Evolutionary conservation across 2,888 invertebrate species (phyloP).

Genomic region (Acanthosoma haemorrhoidale): DNA sequence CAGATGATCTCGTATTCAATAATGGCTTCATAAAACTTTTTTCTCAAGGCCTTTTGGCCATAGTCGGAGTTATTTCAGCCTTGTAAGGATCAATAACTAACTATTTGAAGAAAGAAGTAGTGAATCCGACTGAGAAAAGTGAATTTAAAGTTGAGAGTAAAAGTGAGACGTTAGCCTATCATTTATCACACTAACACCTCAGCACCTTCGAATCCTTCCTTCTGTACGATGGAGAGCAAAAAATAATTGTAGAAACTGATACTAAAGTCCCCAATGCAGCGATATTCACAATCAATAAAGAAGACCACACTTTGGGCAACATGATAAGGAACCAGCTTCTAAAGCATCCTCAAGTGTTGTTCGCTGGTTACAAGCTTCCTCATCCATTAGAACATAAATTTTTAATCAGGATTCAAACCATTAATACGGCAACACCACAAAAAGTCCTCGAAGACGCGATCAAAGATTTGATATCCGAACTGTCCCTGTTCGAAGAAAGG

Average conservation of each 20-base stretch:
- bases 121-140: too few relatives aligned
- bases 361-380: constrained; percentile 94
- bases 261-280: constrained; percentile 97
- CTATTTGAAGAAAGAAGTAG: too few relatives aligned
- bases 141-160: too few relatives aligned
- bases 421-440: constrained; percentile 91
- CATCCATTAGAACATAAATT: constrained; percentile 99
- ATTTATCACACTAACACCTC: too few relatives aligned
- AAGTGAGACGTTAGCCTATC: too few relatives aligned
- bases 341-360: constrained; percentile 95
- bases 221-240: constrained; percentile 96
- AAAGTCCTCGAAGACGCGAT: constrained; percentile 98
- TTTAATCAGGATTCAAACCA: constrained; percentile 92
- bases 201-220: constrained; percentile 98
- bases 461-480: constrained; percentile 91
- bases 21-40: too few relatives aligned
- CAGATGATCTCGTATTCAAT: too few relatives aligned
- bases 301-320: constrained; percentile 98
- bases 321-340: constrained; percentile 95
- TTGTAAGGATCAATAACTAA: too few relatives aligned
- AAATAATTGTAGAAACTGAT: constrained; percentile 94
- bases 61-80: too few relatives aligned
- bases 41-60: too few relatives aligned
- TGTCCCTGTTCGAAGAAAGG: constrained; percentile 93
- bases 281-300: constrained; percentile 97